Conservation (phyloP, 2,113 vertebrate genomes). For the Siniperca knerii region DNA sequence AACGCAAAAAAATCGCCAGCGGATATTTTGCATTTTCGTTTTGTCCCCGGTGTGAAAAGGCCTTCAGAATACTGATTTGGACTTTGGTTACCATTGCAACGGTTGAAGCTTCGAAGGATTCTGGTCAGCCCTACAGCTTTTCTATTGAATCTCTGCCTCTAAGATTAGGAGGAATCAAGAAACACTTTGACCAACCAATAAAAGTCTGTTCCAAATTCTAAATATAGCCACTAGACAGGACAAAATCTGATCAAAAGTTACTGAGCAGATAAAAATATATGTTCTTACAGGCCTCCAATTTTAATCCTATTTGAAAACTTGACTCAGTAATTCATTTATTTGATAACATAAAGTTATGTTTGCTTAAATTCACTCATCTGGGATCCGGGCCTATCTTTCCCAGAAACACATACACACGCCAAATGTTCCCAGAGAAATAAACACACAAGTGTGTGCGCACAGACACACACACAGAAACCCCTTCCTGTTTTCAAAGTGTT, state of each 20-base stretch:
- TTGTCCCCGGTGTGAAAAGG: too few relatives aligned
- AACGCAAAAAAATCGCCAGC: too few relatives aligned
- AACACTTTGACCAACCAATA: slow-evolving; percentile 30
- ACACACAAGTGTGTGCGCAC: slow-evolving; percentile 40
- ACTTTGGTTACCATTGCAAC: too few relatives aligned
- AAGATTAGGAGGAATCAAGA: slow-evolving; percentile 18
- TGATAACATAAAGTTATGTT: slow-evolving; percentile 36
- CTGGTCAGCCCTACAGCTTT: too few relatives aligned
- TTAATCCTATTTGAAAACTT: slow-evolving; percentile 27
- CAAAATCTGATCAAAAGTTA: slow-evolving; percentile 58
- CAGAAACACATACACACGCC: slow-evolving; percentile 64
- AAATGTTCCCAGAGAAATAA: slow-evolving; percentile 72
- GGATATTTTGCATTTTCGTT: too few relatives aligned
- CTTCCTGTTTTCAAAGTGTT: slow-evolving; percentile 83
- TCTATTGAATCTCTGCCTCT: background rate
- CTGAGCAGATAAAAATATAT: slow-evolving; percentile 44
- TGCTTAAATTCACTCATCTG: slow-evolving; percentile 38
- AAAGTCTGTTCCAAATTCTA: slow-evolving; percentile 42
- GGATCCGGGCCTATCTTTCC: slow-evolving; percentile 48
- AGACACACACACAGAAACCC: slow-evolving; percentile 69
- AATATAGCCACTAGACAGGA: slow-evolving; percentile 42
- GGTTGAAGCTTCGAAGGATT: too few relatives aligned
- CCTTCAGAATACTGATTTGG: too few relatives aligned
- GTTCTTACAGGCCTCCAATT: slow-evolving; percentile 9
- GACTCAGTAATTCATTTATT: slow-evolving; percentile 30